Percentiles rank a stretch among this genome's conserved stretches.
These are phyloP conservation scores for Chlamydotis undulata DNA, from an alignment of 2,113 vertebrate genomes.

Conservation along the genomic window DNA sequence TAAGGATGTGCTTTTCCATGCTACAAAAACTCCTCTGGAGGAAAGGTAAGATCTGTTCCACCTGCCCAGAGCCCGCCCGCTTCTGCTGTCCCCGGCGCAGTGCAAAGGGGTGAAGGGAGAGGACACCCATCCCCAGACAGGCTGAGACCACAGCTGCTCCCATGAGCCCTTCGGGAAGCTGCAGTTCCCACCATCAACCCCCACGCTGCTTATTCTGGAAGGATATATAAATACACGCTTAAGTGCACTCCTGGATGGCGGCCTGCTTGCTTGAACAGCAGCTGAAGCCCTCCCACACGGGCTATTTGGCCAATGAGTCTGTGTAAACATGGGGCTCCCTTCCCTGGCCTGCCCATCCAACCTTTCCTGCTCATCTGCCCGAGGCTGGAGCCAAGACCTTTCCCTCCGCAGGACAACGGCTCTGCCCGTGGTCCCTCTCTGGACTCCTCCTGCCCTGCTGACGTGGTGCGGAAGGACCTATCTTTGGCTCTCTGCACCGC, in stretches of 20 bases:
- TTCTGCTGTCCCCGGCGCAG: not conserved
- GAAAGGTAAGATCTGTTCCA: slow-evolving; percentile 22
- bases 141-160: not conserved
- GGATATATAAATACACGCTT: not conserved
- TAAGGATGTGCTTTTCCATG: slow-evolving; percentile 61
- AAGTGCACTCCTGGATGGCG: not conserved
- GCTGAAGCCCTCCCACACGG: not conserved
- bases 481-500: not conserved
- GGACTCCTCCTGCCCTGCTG: not conserved
- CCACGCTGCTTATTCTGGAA: not conserved
- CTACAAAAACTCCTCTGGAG: slow-evolving; percentile 51
- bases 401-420: fast-evolving
- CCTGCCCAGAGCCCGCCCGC: not conserved
- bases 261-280: not conserved
- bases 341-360: not conserved
- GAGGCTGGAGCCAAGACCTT: not conserved
- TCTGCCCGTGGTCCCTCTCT: not conserved
- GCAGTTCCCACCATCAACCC: not conserved
- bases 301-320: not conserved
- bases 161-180: not conserved
- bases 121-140: not conserved
- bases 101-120: not conserved
- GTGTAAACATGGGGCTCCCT: not conserved
- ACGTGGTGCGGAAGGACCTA: not conserved
- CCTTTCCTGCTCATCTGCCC: not conserved